Base-by-base conservation (phyloP, 2,113 vertebrate genomes). In the Pogonocichla stellata region DNA sequence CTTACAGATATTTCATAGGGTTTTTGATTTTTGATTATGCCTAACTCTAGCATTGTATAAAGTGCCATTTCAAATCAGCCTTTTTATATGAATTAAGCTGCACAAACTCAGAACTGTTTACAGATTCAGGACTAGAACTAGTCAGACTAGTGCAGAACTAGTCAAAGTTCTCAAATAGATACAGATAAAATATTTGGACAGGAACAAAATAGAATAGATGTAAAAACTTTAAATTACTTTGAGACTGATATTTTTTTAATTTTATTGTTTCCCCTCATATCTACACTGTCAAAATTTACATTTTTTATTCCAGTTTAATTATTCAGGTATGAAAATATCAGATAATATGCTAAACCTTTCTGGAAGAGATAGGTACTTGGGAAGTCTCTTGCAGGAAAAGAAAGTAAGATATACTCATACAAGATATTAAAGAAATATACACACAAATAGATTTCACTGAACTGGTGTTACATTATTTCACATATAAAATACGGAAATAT, bases 171-270 rank as follows among this genome's bases (percentile, higher is more conserved):
- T 95, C 71, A 94, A 82, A 22, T 54, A 84, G 64, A 80, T 12
- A 66, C 6, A 91, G n/a, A 48, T 64, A 15, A 73, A 75, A 77
- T 77, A 65, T 91, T 81, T 66, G 69, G 75, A 67, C 45, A 42
- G 87, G 19, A 92, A 67, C 28, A 61, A 80, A 85, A 54, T 24
- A 88, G 36, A 94, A 93, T 7, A 61, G 15, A 20, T 77, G 64
- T 91, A 87, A 95, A 94, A 92, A 62, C 26, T 73, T 96, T 9
- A 75, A 84, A 70, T 70, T 33, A 64, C 71, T 89, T 77, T 58
- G 69, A 78, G 61, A 72, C 33, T 48, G 42, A 77, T 72, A 1
- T 65, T 72, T 65, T 72, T 69, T 77, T 2, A 86, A 64, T 91
- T 85, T 24, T 33, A 2, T 65, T 42, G 17, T 66, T 66, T 40